phyloP scores from a whole-genome alignment of 2,888 invertebrate genomes.

The Thalpophila matura region DNA sequence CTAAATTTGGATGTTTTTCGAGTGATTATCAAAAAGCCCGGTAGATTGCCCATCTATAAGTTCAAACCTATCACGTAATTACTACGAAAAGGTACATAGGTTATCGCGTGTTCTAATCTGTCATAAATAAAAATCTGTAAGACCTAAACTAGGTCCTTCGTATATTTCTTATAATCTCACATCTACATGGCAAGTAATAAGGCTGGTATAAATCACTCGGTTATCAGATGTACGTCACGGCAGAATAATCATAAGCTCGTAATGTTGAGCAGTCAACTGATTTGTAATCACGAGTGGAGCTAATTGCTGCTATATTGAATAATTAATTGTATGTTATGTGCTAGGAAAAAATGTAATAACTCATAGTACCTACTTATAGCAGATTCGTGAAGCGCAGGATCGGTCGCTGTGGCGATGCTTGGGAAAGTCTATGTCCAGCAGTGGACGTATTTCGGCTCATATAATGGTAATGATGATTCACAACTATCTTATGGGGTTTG shows the following conservation, averaged over 20 bases:
- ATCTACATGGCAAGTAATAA: constrained; percentile 22
- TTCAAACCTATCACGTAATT: too few relatives aligned
- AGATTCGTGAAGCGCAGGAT: too few relatives aligned
- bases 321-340: neutral
- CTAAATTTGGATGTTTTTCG: too few relatives aligned
- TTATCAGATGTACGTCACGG: constrained; percentile 19
- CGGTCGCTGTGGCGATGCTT: too few relatives aligned
- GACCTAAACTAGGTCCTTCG: neutral
- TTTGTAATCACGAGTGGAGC: neutral
- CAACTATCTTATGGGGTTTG: too few relatives aligned
- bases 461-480: too few relatives aligned
- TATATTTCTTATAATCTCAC: constrained; percentile 21
- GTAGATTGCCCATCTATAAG: too few relatives aligned
- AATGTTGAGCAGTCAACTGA: constrained; percentile 2
- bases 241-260: constrained; percentile 13
- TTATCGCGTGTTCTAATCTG: neutral
- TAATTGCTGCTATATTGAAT: constrained; percentile 8
- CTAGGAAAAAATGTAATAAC: neutral
- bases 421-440: too few relatives aligned
- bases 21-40: too few relatives aligned
- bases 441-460: too few relatives aligned
- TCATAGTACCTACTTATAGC: too few relatives aligned
- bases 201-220: neutral
- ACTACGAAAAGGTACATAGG: too few relatives aligned
- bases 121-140: constrained; percentile 7